A percentile compares a stretch with the other conserved stretches of the same genome.
Conservation (phyloP, 2,797 vertebrate species). For the Carapus acus region DNA sequence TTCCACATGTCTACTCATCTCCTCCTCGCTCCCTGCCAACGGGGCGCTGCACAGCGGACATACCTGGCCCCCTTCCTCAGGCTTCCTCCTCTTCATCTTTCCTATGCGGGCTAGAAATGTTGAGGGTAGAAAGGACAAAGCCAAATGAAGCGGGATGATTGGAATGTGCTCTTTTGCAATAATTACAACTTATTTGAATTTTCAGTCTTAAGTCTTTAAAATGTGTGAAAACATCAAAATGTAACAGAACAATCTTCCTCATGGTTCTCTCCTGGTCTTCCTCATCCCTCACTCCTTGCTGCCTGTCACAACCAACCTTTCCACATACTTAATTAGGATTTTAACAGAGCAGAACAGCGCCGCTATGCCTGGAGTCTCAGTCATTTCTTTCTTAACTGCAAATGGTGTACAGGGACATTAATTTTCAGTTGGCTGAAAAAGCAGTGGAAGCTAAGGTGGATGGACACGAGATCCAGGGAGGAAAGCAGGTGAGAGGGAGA, state of each 20-base stretch:
- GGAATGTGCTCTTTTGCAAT: background rate
- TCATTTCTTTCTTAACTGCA: slow-evolving; percentile 78
- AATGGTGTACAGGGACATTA: slow-evolving; percentile 75
- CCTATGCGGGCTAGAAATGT: slow-evolving; percentile 90
- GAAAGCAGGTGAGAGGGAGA: slow-evolving; percentile 13
- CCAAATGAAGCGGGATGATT: slow-evolving; percentile 1
- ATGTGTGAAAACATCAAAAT: no score
- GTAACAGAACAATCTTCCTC: slow-evolving; percentile 7
- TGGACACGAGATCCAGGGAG: slow-evolving; percentile 20
- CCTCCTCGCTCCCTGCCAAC: slow-evolving; percentile 98
- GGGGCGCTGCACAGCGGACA: slow-evolving; percentile 98
- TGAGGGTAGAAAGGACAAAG: background rate
- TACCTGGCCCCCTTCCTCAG: slow-evolving; percentile 99
- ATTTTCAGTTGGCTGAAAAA: slow-evolving; percentile 75
- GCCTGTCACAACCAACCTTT: slow-evolving; percentile 15
- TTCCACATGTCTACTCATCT: slow-evolving; percentile 99
- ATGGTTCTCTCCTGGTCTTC: background rate
- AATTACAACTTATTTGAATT: background rate
- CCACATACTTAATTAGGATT: slow-evolving; percentile 75
- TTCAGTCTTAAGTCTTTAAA: no score
- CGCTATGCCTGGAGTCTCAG: slow-evolving; percentile 69
- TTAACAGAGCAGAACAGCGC: slow-evolving; percentile 77
- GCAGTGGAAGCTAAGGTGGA: slow-evolving; percentile 56
- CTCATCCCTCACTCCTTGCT: slow-evolving; percentile 4
- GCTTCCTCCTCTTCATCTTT: slow-evolving; percentile 99